Percentiles rank a stretch among this genome's conserved stretches.
Evolutionary conservation across 2,797 vertebrate species (phyloP).

Genomic region (Hafferia zeledoni): DNA sequence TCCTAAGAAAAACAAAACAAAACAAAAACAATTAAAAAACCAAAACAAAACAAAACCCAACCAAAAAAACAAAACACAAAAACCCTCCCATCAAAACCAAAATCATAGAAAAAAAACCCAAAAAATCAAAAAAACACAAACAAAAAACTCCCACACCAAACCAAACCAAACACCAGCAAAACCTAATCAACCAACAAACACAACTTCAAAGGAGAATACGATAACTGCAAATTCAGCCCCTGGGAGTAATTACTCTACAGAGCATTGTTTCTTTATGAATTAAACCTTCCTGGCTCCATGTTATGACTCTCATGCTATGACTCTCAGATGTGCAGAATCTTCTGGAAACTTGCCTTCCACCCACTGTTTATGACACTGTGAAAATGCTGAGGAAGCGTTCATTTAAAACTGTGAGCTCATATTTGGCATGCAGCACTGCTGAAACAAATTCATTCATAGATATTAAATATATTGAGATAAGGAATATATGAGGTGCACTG

Average conservation of each 20-base stretch:
- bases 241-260: not conserved
- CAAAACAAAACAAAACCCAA: not conserved
- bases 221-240: not conserved
- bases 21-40: not conserved
- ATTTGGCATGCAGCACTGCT: not conserved
- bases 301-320: not conserved
- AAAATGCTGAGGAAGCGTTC: slow-evolving; percentile 29
- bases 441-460: slow-evolving; percentile 29
- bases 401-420: slow-evolving; percentile 29
- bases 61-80: not conserved
- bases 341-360: slow-evolving; percentile 27
- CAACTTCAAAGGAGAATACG: not conserved
- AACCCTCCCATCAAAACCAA: no score
- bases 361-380: slow-evolving; percentile 10
- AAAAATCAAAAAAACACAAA: not conserved
- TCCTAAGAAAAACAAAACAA: not conserved
- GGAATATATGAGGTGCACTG: not conserved
- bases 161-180: not conserved
- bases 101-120: not conserved
- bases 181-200: not conserved
- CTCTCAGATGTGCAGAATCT: not conserved
- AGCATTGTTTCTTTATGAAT: not conserved
- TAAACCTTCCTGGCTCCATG: not conserved
- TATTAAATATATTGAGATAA: slow-evolving; percentile 10
- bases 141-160: not conserved